These are phyloP conservation scores for Labia minor DNA, from an alignment of 2,888 invertebrate species.

Conservation along the genomic window DNA sequence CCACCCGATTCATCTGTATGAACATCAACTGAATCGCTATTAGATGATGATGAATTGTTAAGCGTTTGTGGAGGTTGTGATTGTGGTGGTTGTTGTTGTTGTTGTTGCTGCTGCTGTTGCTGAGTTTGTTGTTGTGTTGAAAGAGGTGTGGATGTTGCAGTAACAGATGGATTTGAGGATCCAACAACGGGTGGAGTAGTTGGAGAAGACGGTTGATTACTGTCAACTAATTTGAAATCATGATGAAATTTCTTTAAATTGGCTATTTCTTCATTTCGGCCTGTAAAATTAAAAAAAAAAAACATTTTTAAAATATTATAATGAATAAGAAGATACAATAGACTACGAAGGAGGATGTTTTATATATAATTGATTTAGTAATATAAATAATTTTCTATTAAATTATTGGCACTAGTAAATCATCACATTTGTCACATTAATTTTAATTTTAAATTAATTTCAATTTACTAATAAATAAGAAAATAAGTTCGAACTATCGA, in stretches of 20 bases:
- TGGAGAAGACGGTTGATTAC: neutral
- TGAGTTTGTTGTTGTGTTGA: conserved; percentile 26
- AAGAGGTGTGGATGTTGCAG: conserved; percentile 26
- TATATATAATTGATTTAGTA: too few relatives aligned
- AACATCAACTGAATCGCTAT: neutral
- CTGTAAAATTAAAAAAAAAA: neutral
- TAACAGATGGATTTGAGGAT: neutral
- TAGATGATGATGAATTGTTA: neutral
- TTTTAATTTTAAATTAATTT: too few relatives aligned
- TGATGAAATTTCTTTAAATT: conserved; percentile 69
- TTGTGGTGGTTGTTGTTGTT: conserved; percentile 26
- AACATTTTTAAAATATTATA: too few relatives aligned
- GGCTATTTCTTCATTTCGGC: conserved; percentile 28
- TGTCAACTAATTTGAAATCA: conserved; percentile 58
- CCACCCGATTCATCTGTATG: neutral
- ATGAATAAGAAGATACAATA: too few relatives aligned
- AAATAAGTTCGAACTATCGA: too few relatives aligned
- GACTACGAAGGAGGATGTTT: too few relatives aligned
- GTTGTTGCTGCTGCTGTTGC: conserved; percentile 27
- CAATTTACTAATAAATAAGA: too few relatives aligned
- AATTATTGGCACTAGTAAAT: too few relatives aligned
- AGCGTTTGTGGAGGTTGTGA: conserved; percentile 25
- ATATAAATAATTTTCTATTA: too few relatives aligned
- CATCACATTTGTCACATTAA: too few relatives aligned
- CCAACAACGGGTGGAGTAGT: conserved; percentile 20